A percentile compares a stretch with the other conserved stretches of the same genome.
phyloP scores from a whole-genome alignment of 2,113 vertebrate species.

The Burhinus bistriatus region DNA sequence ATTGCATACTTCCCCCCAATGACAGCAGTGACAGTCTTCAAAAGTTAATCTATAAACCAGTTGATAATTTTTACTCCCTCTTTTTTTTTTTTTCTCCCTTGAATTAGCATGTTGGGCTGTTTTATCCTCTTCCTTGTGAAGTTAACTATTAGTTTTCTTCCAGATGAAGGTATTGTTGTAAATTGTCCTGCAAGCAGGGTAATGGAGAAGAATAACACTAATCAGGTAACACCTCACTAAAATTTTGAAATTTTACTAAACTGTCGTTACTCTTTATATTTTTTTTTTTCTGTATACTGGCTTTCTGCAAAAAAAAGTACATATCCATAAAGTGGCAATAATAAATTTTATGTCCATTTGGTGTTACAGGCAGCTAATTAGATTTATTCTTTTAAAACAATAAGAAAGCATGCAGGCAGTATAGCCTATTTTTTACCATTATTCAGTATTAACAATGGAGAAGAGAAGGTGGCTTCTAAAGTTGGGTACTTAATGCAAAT shows the following conservation, averaged over 20 bases:
- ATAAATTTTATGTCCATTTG: background rate
- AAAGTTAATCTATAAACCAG: background rate
- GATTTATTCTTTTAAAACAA: constrained; percentile 27
- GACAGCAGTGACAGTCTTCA: background rate
- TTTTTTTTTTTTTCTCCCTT: background rate
- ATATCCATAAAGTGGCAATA: background rate
- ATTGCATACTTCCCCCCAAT: background rate
- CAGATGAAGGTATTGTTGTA: background rate
- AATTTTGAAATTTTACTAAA: background rate
- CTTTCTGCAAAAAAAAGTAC: background rate
- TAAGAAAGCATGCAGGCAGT: background rate
- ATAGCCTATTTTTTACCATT: constrained; percentile 13
- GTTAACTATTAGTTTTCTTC: background rate
- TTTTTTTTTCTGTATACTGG: background rate
- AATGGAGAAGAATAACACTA: background rate
- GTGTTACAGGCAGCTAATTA: background rate
- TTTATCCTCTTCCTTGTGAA: background rate
- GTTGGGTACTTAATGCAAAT: constrained; percentile 66
- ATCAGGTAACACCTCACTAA: background rate
- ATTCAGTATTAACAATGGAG: constrained; percentile 49
- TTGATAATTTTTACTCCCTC: background rate
- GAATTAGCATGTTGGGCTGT: background rate
- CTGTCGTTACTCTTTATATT: background rate
- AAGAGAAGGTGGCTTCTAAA: constrained; percentile 63
- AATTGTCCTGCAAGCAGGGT: background rate